Evolutionary conservation across 35 echinoderm and acorn worm genomes (phyloP).

Genomic region (Eucidaris tribuloides): DNA sequence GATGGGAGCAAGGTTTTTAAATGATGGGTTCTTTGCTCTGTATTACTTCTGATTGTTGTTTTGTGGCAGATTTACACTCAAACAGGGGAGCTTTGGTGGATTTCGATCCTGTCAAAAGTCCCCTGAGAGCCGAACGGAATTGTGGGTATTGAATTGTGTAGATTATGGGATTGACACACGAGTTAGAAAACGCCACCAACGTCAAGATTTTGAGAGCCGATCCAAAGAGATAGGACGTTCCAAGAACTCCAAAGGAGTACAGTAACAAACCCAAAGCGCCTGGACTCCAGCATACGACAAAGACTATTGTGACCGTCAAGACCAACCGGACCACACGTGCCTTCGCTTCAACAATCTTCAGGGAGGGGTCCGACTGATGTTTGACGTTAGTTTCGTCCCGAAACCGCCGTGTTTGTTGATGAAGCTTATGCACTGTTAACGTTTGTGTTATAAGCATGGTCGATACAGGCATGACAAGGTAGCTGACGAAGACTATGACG

Average conservation of each 20-base stretch:
- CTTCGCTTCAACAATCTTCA: too few relatives aligned
- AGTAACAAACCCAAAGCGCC: not conserved
- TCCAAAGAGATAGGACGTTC: not conserved
- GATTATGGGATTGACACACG: not conserved
- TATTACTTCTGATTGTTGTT: too few relatives aligned
- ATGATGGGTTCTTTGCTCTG: too few relatives aligned
- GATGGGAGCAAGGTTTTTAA: too few relatives aligned
- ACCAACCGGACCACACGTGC: not conserved
- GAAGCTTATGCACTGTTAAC: not conserved
- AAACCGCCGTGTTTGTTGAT: not conserved
- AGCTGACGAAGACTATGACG: not conserved
- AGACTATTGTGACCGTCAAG: not conserved
- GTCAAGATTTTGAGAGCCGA: not conserved
- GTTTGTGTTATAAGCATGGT: not conserved
- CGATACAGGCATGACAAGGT: not conserved
- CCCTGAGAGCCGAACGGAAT: not conserved
- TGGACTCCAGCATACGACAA: not conserved
- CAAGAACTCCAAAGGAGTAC: not conserved
- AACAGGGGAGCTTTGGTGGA: not conserved
- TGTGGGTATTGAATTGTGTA: not conserved
- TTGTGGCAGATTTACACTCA: too few relatives aligned
- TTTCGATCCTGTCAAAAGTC: not conserved
- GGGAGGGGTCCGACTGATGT: not conserved
- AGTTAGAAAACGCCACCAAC: not conserved
- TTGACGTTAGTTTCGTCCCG: not conserved